Conservation (phyloP, 2,888 invertebrate species). For the Phoronis australis region DNA sequence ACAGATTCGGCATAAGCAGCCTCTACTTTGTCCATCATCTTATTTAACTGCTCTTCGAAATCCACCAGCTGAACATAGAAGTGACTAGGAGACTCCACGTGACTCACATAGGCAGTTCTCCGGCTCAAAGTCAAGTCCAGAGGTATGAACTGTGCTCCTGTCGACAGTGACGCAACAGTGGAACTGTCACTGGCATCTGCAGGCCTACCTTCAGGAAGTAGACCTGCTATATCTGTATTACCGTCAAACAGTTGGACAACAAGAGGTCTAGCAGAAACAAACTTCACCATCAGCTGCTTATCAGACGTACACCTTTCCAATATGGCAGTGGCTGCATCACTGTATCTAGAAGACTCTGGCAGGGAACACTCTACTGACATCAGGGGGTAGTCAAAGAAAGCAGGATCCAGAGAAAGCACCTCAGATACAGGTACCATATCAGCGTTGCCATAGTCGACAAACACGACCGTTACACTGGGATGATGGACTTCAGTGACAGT, state of each 20-base stretch:
- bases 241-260: no score
- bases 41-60: constrained; percentile 16
- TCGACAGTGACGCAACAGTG: no score
- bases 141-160: no score
- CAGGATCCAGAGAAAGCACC: constrained; percentile 24
- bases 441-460: constrained; percentile 47
- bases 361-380: constrained; percentile 33
- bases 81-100: constrained; percentile 29
- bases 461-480: constrained; percentile 22
- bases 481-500: constrained; percentile 17
- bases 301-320: no score
- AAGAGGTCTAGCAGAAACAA: no score
- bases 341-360: no score
- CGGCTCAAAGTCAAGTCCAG: not conserved
- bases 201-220: no score
- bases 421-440: constrained; percentile 22
- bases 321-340: no score
- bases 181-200: no score
- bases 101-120: constrained; percentile 19
- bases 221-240: no score
- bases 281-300: no score
- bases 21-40: constrained; percentile 16
- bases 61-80: constrained; percentile 27
- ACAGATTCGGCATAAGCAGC: constrained; percentile 3
- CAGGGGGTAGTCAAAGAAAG: constrained; percentile 23